Evolutionary conservation across 2,113 vertebrate species (phyloP).

Genomic region (Cochlearius cochlearius): DNA sequence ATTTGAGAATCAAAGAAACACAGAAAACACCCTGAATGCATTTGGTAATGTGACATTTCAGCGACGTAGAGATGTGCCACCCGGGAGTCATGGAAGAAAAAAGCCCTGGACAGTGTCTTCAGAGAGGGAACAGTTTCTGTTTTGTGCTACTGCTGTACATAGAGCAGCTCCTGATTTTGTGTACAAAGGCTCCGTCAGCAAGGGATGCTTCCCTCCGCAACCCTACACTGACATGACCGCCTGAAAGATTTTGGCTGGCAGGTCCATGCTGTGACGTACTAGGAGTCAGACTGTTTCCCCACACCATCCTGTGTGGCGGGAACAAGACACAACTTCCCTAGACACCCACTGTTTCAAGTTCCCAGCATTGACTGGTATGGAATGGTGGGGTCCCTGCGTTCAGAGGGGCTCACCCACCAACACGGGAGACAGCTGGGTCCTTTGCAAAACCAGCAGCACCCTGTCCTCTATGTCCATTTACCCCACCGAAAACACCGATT

Average conservation of each 20-base stretch:
- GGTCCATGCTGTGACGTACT: background rate
- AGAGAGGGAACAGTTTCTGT: background rate
- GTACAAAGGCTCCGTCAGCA: background rate
- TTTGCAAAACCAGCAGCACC: background rate
- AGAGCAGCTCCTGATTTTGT: background rate
- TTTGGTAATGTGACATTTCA: rapidly evolving
- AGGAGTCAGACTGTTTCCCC: background rate
- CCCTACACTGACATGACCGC: rapidly evolving
- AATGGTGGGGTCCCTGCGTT: background rate
- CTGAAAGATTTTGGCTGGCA: background rate
- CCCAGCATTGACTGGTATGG: background rate
- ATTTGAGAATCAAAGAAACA: background rate
- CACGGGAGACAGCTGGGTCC: background rate
- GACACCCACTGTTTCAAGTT: too few relatives aligned
- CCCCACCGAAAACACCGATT: background rate
- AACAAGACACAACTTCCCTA: background rate
- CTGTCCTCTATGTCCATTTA: background rate
- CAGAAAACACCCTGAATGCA: background rate
- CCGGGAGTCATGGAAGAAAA: background rate
- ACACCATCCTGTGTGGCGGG: background rate
- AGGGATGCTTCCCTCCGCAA: background rate
- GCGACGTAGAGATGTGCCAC: too few relatives aligned
- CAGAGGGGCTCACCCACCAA: background rate
- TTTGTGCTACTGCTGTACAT: background rate
- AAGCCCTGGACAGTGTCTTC: background rate